Percentiles rank a stretch among this genome's conserved stretches.
Conservation (phyloP, 2,797 vertebrate species). For the Simalia tracyae region DNA sequence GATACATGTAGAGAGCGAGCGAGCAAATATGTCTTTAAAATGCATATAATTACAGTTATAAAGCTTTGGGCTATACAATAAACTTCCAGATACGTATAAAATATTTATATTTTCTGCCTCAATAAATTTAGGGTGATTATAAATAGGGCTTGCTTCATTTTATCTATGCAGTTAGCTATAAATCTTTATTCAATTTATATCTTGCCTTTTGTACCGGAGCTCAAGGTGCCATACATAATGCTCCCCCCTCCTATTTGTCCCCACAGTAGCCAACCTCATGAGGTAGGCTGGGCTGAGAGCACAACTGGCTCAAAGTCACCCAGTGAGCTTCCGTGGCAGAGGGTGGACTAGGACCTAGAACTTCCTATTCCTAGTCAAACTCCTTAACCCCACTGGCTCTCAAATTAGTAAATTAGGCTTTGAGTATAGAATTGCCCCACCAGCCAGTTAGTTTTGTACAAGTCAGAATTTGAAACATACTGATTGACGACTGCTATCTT, state of each 20-base stretch:
- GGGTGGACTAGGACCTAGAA: background rate
- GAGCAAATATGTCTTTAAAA: background rate
- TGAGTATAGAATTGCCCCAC: background rate
- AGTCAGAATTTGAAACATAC: background rate
- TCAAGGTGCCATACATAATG: background rate
- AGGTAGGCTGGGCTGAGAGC: background rate
- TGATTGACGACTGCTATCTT: background rate
- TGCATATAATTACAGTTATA: background rate
- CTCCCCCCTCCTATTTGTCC: too few species aligned
- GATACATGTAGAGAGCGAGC: background rate
- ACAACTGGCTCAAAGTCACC: background rate
- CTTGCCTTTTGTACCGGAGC: background rate
- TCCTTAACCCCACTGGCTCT: background rate
- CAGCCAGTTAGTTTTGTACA: background rate
- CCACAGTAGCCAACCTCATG: background rate
- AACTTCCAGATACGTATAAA: background rate
- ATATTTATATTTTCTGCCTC: background rate
- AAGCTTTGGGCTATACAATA: background rate
- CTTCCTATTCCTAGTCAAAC: background rate
- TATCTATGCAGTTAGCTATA: background rate
- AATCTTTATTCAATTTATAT: background rate
- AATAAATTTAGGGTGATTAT: background rate
- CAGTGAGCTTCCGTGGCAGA: background rate
- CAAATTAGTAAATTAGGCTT: background rate
- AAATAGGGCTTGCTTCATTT: background rate